These are phyloP conservation scores for Sycophila sp. DNA, from an alignment of 1,140 invertebrate genomes.

Conservation along the genomic window DNA sequence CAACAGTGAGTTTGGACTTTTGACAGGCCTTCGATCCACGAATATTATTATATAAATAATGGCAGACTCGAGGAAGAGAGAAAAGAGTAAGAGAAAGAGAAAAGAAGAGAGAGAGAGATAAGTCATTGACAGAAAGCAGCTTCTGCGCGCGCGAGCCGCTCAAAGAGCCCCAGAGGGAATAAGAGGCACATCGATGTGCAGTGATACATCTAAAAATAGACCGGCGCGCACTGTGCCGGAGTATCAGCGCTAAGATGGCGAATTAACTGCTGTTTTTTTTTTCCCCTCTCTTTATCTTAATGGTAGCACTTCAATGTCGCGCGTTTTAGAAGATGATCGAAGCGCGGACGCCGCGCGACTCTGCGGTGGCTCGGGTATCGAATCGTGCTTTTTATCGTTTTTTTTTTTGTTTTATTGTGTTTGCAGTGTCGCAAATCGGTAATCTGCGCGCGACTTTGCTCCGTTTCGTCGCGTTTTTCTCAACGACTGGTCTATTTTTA, in stretches of 20 bases:
- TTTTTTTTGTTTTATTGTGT: slow-evolving; percentile 4
- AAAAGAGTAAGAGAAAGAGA: background rate
- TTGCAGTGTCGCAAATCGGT: background rate
- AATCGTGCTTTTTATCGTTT: background rate
- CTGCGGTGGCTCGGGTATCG: too few species aligned
- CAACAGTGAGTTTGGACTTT: background rate
- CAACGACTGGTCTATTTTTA: background rate
- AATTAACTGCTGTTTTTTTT: slow-evolving; percentile 20
- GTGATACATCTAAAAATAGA: slow-evolving; percentile 37
- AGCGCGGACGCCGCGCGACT: background rate
- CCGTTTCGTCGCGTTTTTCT: background rate
- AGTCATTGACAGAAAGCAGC: slow-evolving; percentile 18
- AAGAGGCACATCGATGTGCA: slow-evolving; percentile 15
- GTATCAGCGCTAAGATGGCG: slow-evolving; percentile 27
- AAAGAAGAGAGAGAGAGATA: background rate
- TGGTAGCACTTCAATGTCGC: background rate
- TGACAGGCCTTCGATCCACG: background rate
- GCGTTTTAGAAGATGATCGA: background rate
- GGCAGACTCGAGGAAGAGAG: background rate
- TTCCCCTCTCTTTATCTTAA: slow-evolving; percentile 3
- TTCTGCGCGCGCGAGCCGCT: background rate
- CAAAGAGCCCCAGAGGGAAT: background rate
- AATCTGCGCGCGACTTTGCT: background rate
- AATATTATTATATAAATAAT: slow-evolving; percentile 25
- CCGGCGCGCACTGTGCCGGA: background rate